Evolutionary conservation across 2,888 invertebrate species (phyloP).

Genomic region (Stenoptilia bipunctidactyla): DNA sequence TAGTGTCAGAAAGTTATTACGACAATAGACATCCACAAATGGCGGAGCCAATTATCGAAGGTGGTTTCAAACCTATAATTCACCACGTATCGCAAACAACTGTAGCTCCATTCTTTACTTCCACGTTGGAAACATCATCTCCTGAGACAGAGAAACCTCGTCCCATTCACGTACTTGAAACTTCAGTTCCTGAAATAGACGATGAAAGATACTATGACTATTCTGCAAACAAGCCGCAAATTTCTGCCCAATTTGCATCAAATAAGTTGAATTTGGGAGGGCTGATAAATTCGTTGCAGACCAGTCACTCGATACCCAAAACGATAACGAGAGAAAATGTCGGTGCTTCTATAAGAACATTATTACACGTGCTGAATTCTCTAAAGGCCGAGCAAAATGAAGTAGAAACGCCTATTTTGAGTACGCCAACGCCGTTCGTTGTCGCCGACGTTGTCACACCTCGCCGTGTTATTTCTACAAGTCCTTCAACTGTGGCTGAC

Average conservation of each 20-base stretch:
- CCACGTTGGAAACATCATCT: conserved; percentile 19
- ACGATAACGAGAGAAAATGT: conserved; percentile 83
- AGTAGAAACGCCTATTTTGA: conserved; percentile 37
- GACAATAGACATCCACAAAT: conserved; percentile 36
- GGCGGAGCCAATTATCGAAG: conserved; percentile 36
- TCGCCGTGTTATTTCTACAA: conserved; percentile 24
- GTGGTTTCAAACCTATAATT: conserved; percentile 51
- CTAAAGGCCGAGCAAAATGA: conserved; percentile 66
- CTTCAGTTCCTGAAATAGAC: neutral
- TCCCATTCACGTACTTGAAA: neutral
- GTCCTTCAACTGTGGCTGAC: conserved; percentile 20
- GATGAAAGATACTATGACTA: neutral
- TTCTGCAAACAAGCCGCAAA: conserved; percentile 2
- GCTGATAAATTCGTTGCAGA: conserved; percentile 79
- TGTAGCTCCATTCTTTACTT: conserved; percentile 26
- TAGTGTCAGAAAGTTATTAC: conserved; percentile 51
- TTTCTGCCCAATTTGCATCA: conserved; percentile 17
- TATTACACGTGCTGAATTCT: conserved; percentile 80
- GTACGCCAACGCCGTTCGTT: conserved; percentile 46
- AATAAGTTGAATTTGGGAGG: conserved; percentile 47
- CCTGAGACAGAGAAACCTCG: conserved; percentile 26
- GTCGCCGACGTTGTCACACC: conserved; percentile 26
- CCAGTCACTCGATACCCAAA: conserved; percentile 82
- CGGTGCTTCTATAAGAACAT: conserved; percentile 81
- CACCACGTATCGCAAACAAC: conserved; percentile 25